Evolutionary conservation across 2,797 vertebrate genomes (phyloP), one percentile per base, ranked within the genome.

Genomic region (Typhlichthys subterraneus): DNA sequence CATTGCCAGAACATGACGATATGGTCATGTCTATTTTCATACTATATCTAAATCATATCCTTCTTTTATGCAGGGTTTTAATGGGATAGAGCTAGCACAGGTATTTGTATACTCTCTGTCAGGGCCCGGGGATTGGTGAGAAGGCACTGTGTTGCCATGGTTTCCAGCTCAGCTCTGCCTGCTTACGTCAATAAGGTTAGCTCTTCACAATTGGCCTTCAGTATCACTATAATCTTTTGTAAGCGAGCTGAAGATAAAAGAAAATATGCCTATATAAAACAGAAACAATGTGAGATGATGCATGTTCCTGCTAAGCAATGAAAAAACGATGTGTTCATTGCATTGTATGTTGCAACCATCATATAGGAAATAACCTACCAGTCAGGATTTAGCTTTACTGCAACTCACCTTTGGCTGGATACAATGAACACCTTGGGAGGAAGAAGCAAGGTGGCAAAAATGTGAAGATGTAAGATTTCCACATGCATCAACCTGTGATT

Each of bases 61-160:
- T 85, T 88, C 80, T 91, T 90, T 89, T 83, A 88, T 89, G 87
- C 88, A 92, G 88, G 89, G 90, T 83, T 81, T 88, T 87, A 93
- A 91, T 85, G 79, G 90, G 81, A 88, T 70, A 48, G 71, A 72
- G 81, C 85, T 86, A 85, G 87, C 73, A 75, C 90, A 92, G 91
- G 91, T 93, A 92, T 92, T 88, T 85, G 82, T 91, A 81, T 88
- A 77, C 69, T 85, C 79, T 84, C 79, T 75, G 79, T 81, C 88
- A 86, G 80, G 85, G 80, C 85, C 76, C 67, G 76, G 83, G 87
- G 87, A 93, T 89, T 88, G 78, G 88, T 81, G 85, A 84, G 83
- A 83, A 88, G 86, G 87, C 85, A 72, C 81, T 81, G 87, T 87
- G 92, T 94, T 94, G 87, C 92, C 89, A 94, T 94, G 93, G 93